These are phyloP conservation scores for Solen grandis DNA, from an alignment of 1,140 invertebrate species.

Conservation along the genomic window DNA sequence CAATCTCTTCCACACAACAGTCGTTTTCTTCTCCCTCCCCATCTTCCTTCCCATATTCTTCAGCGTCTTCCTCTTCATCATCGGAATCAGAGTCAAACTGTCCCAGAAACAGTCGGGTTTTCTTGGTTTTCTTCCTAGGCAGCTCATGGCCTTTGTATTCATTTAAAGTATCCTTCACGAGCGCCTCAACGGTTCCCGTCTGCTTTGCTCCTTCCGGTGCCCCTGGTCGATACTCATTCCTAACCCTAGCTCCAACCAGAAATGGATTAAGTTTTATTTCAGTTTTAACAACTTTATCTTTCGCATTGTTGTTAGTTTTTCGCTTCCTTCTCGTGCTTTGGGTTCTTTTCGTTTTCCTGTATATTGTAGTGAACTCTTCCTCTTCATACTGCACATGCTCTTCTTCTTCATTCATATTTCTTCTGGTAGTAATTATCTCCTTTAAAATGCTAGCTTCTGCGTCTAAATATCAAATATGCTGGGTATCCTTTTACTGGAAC, in stretches of 20 bases:
- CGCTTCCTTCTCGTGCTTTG: slow-evolving; percentile 24
- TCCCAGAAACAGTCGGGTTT: slow-evolving; percentile 29
- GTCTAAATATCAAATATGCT: no score
- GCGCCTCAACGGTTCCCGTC: slow-evolving; percentile 11
- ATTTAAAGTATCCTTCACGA: slow-evolving; percentile 46
- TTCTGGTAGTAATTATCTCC: no score
- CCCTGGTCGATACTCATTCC: background rate
- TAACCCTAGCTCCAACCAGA: slow-evolving; percentile 4
- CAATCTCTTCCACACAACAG: background rate
- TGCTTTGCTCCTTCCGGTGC: background rate
- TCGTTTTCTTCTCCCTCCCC: background rate
- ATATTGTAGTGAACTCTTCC: slow-evolving; percentile 43
- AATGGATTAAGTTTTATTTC: slow-evolving; percentile 40
- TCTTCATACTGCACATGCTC: slow-evolving; percentile 22
- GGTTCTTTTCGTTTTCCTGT: slow-evolving; percentile 33
- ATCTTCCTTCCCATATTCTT: background rate
- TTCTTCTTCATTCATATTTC: slow-evolving; percentile 30
- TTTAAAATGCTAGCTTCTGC: no score
- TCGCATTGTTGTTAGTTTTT: background rate
- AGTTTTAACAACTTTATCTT: background rate
- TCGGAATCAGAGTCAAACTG: slow-evolving; percentile 38
- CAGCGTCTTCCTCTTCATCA: background rate
- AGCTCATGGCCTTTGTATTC: slow-evolving; percentile 39
- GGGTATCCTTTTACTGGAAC: no score
- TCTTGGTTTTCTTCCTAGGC: slow-evolving; percentile 3